Conservation (phyloP, 2,797 vertebrate genomes). For the Pampus argenteus region DNA sequence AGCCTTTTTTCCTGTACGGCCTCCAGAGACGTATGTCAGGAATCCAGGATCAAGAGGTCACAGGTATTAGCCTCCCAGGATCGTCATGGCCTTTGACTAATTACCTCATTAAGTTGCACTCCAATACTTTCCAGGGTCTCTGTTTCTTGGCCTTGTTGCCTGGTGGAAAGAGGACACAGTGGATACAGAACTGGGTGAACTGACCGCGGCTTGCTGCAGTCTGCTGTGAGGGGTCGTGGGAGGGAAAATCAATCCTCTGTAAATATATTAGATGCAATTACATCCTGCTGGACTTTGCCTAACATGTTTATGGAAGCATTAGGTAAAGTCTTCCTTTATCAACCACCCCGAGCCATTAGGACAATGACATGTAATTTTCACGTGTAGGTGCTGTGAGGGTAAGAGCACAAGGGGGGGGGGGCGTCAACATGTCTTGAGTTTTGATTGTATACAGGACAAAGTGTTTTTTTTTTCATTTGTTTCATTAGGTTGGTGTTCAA, state of each 20-base stretch:
- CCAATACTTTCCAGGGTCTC: slow-evolving; percentile 73
- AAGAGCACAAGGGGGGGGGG: slow-evolving; percentile 38
- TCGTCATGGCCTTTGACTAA: slow-evolving; percentile 83
- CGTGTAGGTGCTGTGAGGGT: slow-evolving; percentile 57
- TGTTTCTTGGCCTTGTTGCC: slow-evolving; percentile 61
- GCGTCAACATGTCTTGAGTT: slow-evolving; percentile 30
- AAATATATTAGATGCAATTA: slow-evolving; percentile 85
- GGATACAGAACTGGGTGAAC: slow-evolving; percentile 56
- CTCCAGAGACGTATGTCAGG: slow-evolving; percentile 79
- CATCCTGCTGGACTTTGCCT: slow-evolving; percentile 82
- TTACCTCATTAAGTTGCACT: slow-evolving; percentile 84
- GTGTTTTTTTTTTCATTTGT: slow-evolving; percentile 47
- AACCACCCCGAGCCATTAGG: slow-evolving; percentile 62
- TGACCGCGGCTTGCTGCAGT: slow-evolving; percentile 68
- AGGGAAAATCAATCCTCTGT: slow-evolving; percentile 80
- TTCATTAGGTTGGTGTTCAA: slow-evolving; percentile 56
- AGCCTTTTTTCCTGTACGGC: slow-evolving; percentile 60
- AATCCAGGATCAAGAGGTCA: slow-evolving; percentile 82
- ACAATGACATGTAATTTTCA: slow-evolving; percentile 78
- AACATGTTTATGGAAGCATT: slow-evolving; percentile 80
- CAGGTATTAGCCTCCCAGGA: slow-evolving; percentile 84
- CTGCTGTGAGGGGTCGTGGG: slow-evolving; percentile 55
- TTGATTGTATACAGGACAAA: slow-evolving; percentile 60
- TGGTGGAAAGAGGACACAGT: slow-evolving; percentile 64
- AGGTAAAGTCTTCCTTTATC: slow-evolving; percentile 83